phyloP scores from a whole-genome alignment of 2,113 vertebrate species.

The Actenoides hombroni region DNA sequence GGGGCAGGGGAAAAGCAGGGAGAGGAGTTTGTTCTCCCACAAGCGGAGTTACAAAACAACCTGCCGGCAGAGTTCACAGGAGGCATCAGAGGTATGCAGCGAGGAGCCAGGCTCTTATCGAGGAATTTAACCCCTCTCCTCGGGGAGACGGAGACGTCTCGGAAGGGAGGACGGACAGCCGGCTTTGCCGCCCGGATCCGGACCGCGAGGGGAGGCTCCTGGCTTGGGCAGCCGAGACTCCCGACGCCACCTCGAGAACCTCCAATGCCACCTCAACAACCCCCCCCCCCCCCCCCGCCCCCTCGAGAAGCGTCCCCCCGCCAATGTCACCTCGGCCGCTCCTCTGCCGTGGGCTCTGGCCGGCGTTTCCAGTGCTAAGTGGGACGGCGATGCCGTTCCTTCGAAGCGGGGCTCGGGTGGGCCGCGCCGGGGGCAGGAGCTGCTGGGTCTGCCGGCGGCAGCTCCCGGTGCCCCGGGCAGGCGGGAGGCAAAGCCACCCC shows the following conservation, averaged over 20 bases:
- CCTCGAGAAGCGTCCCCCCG: background rate
- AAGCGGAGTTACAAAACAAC: constrained; percentile 36
- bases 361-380: accelerated
- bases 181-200: background rate
- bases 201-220: background rate
- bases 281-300: background rate
- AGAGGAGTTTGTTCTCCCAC: background rate
- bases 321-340: background rate
- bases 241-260: background rate
- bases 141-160: background rate
- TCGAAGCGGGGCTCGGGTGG: accelerated
- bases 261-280: background rate
- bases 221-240: background rate
- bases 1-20: background rate
- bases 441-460: background rate
- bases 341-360: accelerated
- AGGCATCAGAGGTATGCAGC: constrained; percentile 48
- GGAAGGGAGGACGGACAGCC: background rate
- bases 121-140: constrained; percentile 18
- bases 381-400: background rate
- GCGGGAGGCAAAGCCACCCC: background rate
- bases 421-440: background rate
- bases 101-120: background rate
- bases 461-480: background rate
- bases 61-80: constrained; percentile 9